A percentile compares a stretch with the other conserved stretches of the same genome.
Evolutionary conservation across 2,113 vertebrate genomes (phyloP).

Genomic region (Vulpes lagopus): DNA sequence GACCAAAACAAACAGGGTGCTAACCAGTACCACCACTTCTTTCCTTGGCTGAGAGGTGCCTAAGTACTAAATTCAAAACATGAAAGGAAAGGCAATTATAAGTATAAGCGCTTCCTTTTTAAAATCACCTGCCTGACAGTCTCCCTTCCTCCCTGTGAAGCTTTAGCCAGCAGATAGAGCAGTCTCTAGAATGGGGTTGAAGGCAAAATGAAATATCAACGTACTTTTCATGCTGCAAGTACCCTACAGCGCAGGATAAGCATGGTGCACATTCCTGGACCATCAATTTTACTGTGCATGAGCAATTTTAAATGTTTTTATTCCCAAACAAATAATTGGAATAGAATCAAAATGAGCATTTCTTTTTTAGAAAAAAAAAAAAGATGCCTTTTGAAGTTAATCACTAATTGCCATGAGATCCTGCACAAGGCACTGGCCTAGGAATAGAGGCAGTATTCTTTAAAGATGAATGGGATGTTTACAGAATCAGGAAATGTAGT

Average conservation of each 20-base stretch:
- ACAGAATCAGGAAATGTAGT: background rate
- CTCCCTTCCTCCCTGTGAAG: background rate
- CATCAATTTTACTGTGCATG: background rate
- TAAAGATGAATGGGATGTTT: background rate
- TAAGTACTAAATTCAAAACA: conserved; percentile 53
- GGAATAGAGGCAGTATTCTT: background rate
- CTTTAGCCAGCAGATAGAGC: background rate
- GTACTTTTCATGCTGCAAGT: background rate
- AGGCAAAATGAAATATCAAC: background rate
- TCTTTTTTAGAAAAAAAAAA: background rate
- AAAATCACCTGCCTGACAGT: conserved; percentile 2
- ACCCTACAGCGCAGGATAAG: too few relatives aligned
- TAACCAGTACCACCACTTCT: background rate
- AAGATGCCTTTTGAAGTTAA: background rate
- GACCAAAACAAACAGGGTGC: conserved; percentile 39
- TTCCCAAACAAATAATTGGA: background rate
- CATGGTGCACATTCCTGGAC: background rate
- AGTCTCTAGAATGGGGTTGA: background rate
- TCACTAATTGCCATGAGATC: background rate
- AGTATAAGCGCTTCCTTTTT: conserved; percentile 55
- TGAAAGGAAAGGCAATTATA: conserved; percentile 50
- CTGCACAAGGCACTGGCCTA: background rate
- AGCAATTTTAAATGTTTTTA: background rate
- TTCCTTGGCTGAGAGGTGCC: conserved; percentile 40
- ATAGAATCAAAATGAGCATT: background rate